phyloP scores from a whole-genome alignment of 2,113 vertebrate genomes.

The Gambusia holbrooki region DNA sequence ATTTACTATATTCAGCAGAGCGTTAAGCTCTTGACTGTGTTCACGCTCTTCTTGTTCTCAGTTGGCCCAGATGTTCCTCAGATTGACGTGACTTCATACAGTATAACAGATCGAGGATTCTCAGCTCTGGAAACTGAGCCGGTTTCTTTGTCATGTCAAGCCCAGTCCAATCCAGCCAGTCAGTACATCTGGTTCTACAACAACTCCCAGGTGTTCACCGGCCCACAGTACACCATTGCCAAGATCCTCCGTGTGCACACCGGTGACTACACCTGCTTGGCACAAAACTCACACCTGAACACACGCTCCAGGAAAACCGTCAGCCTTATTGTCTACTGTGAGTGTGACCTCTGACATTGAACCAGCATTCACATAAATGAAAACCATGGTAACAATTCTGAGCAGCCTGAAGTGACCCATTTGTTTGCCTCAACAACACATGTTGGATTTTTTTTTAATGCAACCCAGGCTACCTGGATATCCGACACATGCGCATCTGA shows the following conservation, averaged over 20 bases:
- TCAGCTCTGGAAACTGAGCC: constrained; percentile 86
- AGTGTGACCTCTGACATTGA: constrained; percentile 72
- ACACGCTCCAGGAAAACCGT: constrained; percentile 84
- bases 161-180: constrained; percentile 88
- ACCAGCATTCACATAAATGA: not conserved
- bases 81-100: constrained; percentile 85
- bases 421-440: too few species aligned
- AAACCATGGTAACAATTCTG: not conserved
- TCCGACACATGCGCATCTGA: too few species aligned
- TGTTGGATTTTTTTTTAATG: too few species aligned
- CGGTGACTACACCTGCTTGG: constrained; percentile 89
- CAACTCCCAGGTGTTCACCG: constrained; percentile 83
- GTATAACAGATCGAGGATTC: constrained; percentile 82
- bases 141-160: constrained; percentile 87
- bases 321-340: constrained; percentile 89
- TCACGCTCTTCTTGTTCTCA: constrained; percentile 43
- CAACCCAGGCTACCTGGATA: too few species aligned
- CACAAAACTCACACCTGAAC: constrained; percentile 86
- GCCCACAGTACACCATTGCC: constrained; percentile 82
- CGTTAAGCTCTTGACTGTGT: not conserved
- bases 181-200: constrained; percentile 90
- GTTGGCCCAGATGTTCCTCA: constrained; percentile 87
- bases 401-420: too few species aligned
- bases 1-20: not conserved
- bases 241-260: constrained; percentile 84